phyloP scores from a whole-genome alignment of 2,797 vertebrate species.

The Gallirallus australis region DNA sequence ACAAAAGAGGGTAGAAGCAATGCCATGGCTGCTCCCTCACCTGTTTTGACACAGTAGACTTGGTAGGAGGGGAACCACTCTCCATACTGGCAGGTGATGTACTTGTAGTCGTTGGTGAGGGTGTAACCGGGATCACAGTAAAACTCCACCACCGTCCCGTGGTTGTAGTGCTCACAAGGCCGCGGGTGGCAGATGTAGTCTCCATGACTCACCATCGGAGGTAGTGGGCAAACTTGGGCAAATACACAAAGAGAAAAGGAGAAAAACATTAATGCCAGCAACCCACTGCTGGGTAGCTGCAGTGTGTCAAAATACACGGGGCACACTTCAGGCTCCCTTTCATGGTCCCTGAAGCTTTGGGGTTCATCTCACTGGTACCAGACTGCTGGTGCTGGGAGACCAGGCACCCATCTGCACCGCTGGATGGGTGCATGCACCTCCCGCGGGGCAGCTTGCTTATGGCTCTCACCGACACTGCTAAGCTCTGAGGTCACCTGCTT shows the following conservation, averaged over 20 bases:
- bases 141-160: conserved; percentile 88
- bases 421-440: not conserved
- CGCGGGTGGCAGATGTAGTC: conserved; percentile 88
- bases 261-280: not conserved
- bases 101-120: conserved; percentile 88
- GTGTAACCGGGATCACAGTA: conserved; percentile 88
- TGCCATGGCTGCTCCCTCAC: conserved; percentile 50
- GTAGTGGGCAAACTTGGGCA: conserved; percentile 86
- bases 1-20: not conserved
- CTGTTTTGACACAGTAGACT: conserved; percentile 85
- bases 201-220: conserved; percentile 87
- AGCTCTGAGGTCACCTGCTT: not conserved
- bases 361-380: not conserved
- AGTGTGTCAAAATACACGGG: not conserved
- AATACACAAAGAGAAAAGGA: conserved; percentile 19
- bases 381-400: not conserved
- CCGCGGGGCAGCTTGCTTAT: fast-evolving
- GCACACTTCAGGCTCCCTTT: not conserved
- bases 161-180: conserved; percentile 87
- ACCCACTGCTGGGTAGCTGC: not conserved
- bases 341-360: not conserved
- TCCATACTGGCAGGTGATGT: conserved; percentile 89
- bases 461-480: not conserved
- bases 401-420: not conserved
- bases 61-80: conserved; percentile 89